Percentiles rank a stretch among this genome's conserved stretches.
Evolutionary conservation across 2,888 invertebrate genomes (phyloP).

Genomic region (Acleris holmiana): DNA sequence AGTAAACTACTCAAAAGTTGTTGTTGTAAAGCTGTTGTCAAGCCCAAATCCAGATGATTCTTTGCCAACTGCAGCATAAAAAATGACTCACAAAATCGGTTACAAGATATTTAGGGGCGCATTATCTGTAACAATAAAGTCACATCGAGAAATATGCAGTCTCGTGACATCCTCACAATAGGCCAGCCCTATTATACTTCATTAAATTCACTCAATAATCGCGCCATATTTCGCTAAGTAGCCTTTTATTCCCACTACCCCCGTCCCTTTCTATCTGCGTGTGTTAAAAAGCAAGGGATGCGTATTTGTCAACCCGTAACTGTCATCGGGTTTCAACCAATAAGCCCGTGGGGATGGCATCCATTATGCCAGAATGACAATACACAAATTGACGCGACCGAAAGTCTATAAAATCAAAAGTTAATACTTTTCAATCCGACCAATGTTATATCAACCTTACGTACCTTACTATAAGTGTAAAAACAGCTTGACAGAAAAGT

Average conservation of each 20-base stretch:
- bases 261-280: conserved; percentile 47
- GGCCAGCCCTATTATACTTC: conserved; percentile 70
- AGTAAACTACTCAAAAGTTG: no score
- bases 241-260: conserved; percentile 59
- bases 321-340: conserved; percentile 80
- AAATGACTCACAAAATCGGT: conserved; percentile 45
- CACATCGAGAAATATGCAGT: conserved; percentile 62
- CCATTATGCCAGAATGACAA: conserved; percentile 84
- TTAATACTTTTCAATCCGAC: conserved; percentile 58
- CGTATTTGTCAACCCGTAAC: conserved; percentile 61
- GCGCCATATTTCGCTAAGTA: conserved; percentile 73
- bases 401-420: conserved; percentile 80
- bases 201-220: conserved; percentile 76
- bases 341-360: conserved; percentile 77
- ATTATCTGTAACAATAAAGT: conserved; percentile 57
- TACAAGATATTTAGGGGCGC: conserved; percentile 40
- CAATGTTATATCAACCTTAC: conserved; percentile 47
- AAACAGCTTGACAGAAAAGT: background rate
- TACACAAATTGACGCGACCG: conserved; percentile 83
- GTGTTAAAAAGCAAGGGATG: conserved; percentile 52
- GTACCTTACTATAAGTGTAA: conserved; percentile 37
- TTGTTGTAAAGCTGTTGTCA: no score
- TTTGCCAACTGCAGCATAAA: conserved; percentile 15
- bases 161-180: conserved; percentile 60
- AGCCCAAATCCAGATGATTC: conserved; percentile 17